Conservation (phyloP, 2,888 invertebrate species). For the Pammene fasciana region DNA sequence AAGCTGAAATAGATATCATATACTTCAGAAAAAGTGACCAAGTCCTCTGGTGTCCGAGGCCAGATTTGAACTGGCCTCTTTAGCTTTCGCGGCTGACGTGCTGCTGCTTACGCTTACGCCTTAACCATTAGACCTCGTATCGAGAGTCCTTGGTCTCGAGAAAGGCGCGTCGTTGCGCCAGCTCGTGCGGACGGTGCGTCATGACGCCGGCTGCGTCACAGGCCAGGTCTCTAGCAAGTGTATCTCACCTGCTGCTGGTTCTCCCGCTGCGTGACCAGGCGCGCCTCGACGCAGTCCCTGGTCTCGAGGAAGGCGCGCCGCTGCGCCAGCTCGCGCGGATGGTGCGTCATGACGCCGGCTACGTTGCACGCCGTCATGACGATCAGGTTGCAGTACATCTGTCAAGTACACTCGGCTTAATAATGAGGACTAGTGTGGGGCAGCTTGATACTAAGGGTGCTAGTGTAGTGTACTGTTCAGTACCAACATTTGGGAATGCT, state of each 20-base stretch:
- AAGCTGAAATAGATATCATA: no score
- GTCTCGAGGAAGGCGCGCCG: slow-evolving; percentile 97
- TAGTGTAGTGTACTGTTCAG: no score
- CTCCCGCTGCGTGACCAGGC: slow-evolving; percentile 94
- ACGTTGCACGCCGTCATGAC: slow-evolving; percentile 91
- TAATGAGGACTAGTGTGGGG: no score
- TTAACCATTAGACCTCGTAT: no score
- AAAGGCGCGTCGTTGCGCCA: slow-evolving; percentile 95
- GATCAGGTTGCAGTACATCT: slow-evolving; percentile 87
- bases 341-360: slow-evolving; percentile 94
- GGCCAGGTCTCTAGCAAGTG: slow-evolving; percentile 59
- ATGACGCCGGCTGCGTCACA: slow-evolving; percentile 94
- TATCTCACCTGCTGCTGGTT: slow-evolving; percentile 95
- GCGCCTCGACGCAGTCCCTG: slow-evolving; percentile 95
- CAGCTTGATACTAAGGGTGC: no score
- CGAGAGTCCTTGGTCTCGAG: slow-evolving; percentile 96
- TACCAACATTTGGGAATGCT: no score
- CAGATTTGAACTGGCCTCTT: no score
- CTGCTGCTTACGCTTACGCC: no score
- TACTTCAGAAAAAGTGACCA: no score
- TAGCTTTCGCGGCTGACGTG: no score
- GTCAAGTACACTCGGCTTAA: slow-evolving; percentile 43
- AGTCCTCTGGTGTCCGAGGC: no score
- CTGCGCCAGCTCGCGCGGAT: slow-evolving; percentile 95
- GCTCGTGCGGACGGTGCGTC: slow-evolving; percentile 95